A percentile compares a stretch with the other conserved stretches of the same genome.
These are phyloP conservation scores for Eleutherodactylus coqui DNA, from an alignment of 2,797 vertebrate species.

Conservation along the genomic window DNA sequence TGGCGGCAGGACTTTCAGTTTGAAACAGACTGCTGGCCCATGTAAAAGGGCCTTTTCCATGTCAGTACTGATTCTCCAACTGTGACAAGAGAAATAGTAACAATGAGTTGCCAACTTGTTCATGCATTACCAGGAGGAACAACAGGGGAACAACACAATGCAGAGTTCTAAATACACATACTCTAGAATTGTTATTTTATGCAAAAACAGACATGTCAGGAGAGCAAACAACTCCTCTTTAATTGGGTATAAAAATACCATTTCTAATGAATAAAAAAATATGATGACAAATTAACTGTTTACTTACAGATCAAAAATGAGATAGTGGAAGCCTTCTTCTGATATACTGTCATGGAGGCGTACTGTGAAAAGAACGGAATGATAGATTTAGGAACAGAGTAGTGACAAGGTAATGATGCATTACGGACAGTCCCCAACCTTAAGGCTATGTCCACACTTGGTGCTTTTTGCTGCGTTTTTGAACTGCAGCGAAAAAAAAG, in stretches of 20 bases:
- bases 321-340: slow-evolving; percentile 95
- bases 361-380: slow-evolving; percentile 75
- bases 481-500: too few relatives aligned
- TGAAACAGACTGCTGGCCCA: too few relatives aligned
- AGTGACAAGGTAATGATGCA: neutral
- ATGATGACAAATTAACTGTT: neutral
- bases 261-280: neutral
- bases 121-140: neutral
- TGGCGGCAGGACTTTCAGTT: too few relatives aligned
- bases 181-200: neutral
- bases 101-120: neutral
- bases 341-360: slow-evolving; percentile 97
- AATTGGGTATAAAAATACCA: neutral
- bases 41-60: too few relatives aligned
- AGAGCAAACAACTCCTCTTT: neutral
- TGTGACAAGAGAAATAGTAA: too few relatives aligned
- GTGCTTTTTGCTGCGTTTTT: too few relatives aligned
- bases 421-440: neutral
- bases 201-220: neutral
- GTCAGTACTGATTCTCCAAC: too few relatives aligned
- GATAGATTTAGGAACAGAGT: neutral
- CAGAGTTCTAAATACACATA: neutral
- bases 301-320: slow-evolving; percentile 93
- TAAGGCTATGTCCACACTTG: too few relatives aligned
- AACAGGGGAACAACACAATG: neutral